These are phyloP conservation scores for Lepidothrix coronata DNA, from an alignment of 2,113 vertebrate genomes.

Conservation along the genomic window DNA sequence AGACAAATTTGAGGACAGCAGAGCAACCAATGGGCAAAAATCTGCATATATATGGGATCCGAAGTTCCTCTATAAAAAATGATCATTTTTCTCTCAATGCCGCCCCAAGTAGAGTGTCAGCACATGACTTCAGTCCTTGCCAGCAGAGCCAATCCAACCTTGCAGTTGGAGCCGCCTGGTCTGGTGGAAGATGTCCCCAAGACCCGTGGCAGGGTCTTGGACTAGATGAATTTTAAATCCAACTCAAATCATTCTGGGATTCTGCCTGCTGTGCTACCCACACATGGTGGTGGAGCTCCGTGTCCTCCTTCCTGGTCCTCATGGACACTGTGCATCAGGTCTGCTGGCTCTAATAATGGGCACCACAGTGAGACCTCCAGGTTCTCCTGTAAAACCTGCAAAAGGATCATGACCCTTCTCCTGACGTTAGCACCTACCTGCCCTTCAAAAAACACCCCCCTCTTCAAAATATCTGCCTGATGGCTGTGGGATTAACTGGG, in stretches of 20 bases:
- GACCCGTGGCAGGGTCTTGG: too few relatives aligned
- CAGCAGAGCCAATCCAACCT: background rate
- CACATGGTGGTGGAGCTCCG: accelerated
- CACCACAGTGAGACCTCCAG: background rate
- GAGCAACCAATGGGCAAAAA: background rate
- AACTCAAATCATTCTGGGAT: background rate
- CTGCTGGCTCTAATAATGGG: accelerated
- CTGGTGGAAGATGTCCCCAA: background rate
- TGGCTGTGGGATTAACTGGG: background rate
- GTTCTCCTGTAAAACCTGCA: accelerated
- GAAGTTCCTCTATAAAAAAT: background rate
- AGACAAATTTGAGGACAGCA: background rate
- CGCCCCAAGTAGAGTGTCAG: background rate
- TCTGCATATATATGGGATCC: background rate
- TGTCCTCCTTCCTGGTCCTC: background rate
- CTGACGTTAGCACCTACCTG: background rate
- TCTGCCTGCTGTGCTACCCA: background rate
- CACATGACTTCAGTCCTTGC: accelerated
- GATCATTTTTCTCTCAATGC: background rate
- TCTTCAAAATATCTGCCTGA: background rate
- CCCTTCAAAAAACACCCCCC: background rate
- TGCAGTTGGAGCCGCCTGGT: background rate
- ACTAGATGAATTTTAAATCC: background rate
- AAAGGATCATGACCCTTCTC: background rate
- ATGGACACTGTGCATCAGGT: background rate